Percentiles rank a stretch among this genome's conserved stretches.
phyloP scores from a whole-genome alignment of 2,797 vertebrate genomes.

The Spea hammondii region DNA sequence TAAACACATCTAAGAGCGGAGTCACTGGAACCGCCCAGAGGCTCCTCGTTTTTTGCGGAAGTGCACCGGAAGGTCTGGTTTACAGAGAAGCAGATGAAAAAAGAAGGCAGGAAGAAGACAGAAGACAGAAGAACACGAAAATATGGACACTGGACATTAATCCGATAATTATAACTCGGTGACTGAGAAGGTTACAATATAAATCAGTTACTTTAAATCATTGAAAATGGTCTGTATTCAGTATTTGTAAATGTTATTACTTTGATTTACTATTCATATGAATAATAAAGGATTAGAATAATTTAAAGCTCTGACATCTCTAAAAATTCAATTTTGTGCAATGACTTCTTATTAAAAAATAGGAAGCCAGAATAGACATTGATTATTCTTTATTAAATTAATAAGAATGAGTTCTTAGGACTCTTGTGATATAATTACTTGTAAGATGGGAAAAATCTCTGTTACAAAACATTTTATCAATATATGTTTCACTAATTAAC shows the following conservation, averaged over 20 bases:
- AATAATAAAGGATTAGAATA: slow-evolving; percentile 47
- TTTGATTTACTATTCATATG: slow-evolving; percentile 41
- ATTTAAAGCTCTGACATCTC: slow-evolving; percentile 34
- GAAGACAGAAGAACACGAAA: too few relatives aligned
- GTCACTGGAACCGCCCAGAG: too few relatives aligned
- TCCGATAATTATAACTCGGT: background rate
- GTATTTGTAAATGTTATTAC: slow-evolving; percentile 45
- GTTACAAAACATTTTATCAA: slow-evolving; percentile 28
- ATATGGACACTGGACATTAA: too few relatives aligned
- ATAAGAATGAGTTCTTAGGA: slow-evolving; percentile 7
- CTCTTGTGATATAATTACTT: slow-evolving; percentile 21
- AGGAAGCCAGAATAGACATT: slow-evolving; percentile 28
- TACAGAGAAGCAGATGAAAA: too few relatives aligned
- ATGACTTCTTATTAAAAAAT: slow-evolving; percentile 45
- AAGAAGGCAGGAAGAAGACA: too few relatives aligned
- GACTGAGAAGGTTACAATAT: background rate
- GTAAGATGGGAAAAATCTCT: background rate
- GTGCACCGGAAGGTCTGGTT: too few relatives aligned
- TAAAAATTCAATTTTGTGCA: slow-evolving; percentile 43
- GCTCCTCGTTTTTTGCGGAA: too few relatives aligned
- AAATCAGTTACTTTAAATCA: slow-evolving; percentile 9
- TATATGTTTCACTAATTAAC: slow-evolving; percentile 17
- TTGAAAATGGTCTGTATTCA: slow-evolving; percentile 10
- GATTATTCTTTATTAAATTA: slow-evolving; percentile 48
- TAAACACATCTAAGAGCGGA: too few relatives aligned